Evolutionary conservation across 2,888 invertebrate genomes (phyloP).

Genomic region (Dynastes hyllus): DNA sequence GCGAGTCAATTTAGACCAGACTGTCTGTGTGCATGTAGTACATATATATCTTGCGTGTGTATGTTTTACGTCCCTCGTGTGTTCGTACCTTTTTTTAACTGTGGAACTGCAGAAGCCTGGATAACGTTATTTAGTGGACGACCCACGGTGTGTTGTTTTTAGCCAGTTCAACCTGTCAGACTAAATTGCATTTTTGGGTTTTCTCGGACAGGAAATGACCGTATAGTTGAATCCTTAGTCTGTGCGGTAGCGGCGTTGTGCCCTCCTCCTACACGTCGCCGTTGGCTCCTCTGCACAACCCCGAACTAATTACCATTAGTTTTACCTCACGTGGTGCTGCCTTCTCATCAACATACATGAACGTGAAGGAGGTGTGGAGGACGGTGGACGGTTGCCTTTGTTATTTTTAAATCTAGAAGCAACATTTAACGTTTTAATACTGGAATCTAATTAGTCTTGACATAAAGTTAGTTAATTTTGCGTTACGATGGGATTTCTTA

Average conservation of each 20-base stretch:
- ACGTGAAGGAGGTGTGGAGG: constrained; percentile 1
- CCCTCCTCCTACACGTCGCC: constrained; percentile 53
- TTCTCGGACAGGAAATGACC: constrained; percentile 60
- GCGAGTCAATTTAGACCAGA: constrained; percentile 28
- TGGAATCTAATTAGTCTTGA: neutral
- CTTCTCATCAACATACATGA: constrained; percentile 20
- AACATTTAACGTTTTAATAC: neutral
- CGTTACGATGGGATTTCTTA: too few species aligned
- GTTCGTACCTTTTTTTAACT: constrained; percentile 36
- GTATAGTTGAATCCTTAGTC: constrained; percentile 55
- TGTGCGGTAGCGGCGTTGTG: constrained; percentile 1
- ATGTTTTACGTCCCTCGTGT: constrained; percentile 26
- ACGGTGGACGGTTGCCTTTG: neutral
- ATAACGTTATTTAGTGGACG: constrained; percentile 40
- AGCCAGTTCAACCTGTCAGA: constrained; percentile 55
- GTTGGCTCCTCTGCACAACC: constrained; percentile 46
- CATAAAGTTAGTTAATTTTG: too few species aligned
- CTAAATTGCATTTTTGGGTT: constrained; percentile 59
- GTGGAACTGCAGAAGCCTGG: constrained; percentile 34
- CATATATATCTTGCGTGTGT: neutral
- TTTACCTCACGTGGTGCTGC: constrained; percentile 47
- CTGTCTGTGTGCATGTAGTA: constrained; percentile 11
- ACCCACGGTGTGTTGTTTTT: constrained; percentile 50
- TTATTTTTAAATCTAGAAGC: constrained; percentile 29
- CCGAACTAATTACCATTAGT: constrained; percentile 57